Percentiles rank a stretch among this genome's conserved stretches.
Conservation (phyloP, 2,888 invertebrate species). For the Acanthococcus lagerstroemiae region DNA sequence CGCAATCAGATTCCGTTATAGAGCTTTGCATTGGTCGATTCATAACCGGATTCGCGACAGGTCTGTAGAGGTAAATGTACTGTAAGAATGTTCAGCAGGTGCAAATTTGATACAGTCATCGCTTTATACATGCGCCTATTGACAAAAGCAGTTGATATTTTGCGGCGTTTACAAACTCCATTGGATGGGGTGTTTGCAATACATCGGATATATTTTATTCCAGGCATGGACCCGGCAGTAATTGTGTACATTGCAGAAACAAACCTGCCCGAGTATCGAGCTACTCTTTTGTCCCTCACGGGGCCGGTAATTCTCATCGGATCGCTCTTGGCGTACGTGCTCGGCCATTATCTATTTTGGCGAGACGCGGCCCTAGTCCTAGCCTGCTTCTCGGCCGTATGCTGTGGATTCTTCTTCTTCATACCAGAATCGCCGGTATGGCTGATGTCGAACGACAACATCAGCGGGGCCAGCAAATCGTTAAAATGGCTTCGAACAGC, state of each 20-base stretch:
- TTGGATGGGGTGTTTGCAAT: too few relatives aligned
- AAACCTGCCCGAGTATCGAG: constrained; percentile 52
- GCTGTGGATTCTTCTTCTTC: constrained; percentile 42
- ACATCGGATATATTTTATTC: too few relatives aligned
- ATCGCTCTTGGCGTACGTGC: constrained; percentile 55
- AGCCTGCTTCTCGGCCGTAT: neutral
- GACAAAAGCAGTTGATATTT: too few relatives aligned
- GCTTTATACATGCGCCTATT: too few relatives aligned
- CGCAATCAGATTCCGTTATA: constrained; percentile 51
- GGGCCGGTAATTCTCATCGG: constrained; percentile 61
- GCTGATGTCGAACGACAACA: constrained; percentile 8
- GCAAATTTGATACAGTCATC: too few relatives aligned
- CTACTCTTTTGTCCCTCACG: constrained; percentile 56
- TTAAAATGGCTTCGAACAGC: constrained; percentile 48
- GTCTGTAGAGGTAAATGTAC: constrained; percentile 30
- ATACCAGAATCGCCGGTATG: constrained; percentile 42
- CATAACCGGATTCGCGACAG: constrained; percentile 44
- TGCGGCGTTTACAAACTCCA: too few relatives aligned
- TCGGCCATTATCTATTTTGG: constrained; percentile 59
- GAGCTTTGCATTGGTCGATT: constrained; percentile 57
- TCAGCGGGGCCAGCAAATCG: constrained; percentile 7
- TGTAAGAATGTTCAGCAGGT: too few relatives aligned
- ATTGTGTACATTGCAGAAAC: constrained; percentile 58
- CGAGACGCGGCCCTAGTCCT: constrained; percentile 39
- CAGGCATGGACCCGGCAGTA: constrained; percentile 58